Evolutionary conservation across 1,140 invertebrate genomes (phyloP).

Genomic region (Brachionus paranguensis): DNA sequence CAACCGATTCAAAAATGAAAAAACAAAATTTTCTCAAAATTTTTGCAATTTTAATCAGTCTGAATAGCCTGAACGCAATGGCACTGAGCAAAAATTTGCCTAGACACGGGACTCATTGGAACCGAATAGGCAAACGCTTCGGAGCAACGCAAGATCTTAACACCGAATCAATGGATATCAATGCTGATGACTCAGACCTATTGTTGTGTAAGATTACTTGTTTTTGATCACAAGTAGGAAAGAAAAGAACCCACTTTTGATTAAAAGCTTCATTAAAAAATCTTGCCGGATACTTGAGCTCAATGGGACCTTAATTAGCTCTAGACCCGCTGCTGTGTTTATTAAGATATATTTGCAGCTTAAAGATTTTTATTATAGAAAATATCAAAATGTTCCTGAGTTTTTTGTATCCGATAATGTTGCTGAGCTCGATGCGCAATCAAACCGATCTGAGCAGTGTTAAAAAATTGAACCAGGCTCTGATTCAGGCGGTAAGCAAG

Average conservation of each 20-base stretch:
- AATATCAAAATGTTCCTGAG: not conserved
- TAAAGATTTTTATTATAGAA: not conserved
- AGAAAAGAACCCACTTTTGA: not conserved
- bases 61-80: not conserved
- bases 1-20: not conserved
- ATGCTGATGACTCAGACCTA: not conserved
- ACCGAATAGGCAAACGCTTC: not conserved
- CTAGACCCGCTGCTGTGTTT: not conserved
- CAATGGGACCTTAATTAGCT: not conserved
- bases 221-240: not conserved
- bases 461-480: not conserved
- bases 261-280: not conserved
- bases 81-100: not conserved
- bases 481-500: not conserved
- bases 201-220: not conserved
- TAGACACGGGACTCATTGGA: not conserved
- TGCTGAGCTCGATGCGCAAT: not conserved
- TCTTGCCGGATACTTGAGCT: not conserved
- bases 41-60: not conserved
- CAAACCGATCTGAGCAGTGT: not conserved
- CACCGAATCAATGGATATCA: not conserved
- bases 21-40: not conserved
- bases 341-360: not conserved
- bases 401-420: conserved; percentile 13
- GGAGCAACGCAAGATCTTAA: not conserved